These are phyloP conservation scores for Arctocebus calabarensis DNA, from an alignment of 2,797 vertebrate species.

Conservation along the genomic window DNA sequence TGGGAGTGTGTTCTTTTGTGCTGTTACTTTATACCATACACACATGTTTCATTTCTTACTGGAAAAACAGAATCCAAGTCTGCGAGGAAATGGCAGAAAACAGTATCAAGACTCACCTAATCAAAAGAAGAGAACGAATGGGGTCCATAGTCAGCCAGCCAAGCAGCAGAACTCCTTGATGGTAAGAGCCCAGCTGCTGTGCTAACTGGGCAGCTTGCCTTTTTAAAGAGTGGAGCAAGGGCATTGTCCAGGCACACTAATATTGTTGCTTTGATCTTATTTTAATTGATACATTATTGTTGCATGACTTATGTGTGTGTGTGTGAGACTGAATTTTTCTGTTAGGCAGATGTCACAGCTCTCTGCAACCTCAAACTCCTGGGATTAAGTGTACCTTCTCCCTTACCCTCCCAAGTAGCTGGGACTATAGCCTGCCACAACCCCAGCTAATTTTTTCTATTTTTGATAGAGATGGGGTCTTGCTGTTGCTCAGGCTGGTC, in stretches of 20 bases:
- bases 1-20: background rate
- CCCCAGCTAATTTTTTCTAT: too few species aligned
- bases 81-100: constrained; percentile 93
- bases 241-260: background rate
- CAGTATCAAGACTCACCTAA: constrained; percentile 91
- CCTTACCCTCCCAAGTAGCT: too few species aligned
- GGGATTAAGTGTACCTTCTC: too few species aligned
- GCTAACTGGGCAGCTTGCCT: background rate
- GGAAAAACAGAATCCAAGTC: constrained; percentile 87
- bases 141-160: constrained; percentile 88
- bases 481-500: too few species aligned
- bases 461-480: too few species aligned
- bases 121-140: constrained; percentile 92
- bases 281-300: background rate
- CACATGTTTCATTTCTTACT: constrained; percentile 72
- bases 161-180: constrained; percentile 85
- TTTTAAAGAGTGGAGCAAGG: background rate
- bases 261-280: background rate
- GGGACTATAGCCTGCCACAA: too few species aligned
- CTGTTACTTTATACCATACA: constrained; percentile 1
- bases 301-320: too few species aligned
- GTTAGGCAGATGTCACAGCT: too few species aligned
- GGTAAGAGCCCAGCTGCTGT: constrained; percentile 82
- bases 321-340: too few species aligned
- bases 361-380: too few species aligned